phyloP scores from a whole-genome alignment of 2,797 vertebrate genomes.

The Sebastes elongatus region DNA sequence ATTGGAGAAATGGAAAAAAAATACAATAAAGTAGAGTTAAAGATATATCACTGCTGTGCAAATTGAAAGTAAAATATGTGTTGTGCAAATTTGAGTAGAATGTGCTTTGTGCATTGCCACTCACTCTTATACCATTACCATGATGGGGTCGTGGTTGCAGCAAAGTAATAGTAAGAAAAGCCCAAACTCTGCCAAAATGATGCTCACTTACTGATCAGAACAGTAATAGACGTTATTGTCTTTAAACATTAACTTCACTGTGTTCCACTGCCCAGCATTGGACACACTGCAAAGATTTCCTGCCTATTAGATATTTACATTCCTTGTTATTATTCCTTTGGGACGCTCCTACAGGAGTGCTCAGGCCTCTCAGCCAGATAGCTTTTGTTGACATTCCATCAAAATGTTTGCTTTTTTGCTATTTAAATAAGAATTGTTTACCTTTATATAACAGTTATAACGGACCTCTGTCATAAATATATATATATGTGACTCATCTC shows the following conservation, averaged over 20 bases:
- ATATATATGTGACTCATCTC: neutral
- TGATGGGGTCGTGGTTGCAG: neutral
- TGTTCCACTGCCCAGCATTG: neutral
- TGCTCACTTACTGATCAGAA: neutral
- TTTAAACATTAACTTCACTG: neutral
- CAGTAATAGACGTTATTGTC: neutral
- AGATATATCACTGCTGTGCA: too few species aligned
- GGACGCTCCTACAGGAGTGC: neutral
- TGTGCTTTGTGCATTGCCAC: neutral
- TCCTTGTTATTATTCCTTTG: neutral
- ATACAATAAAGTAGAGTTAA: too few species aligned
- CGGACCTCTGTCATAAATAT: neutral
- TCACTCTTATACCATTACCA: neutral
- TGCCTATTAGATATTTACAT: neutral
- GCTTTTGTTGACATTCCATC: neutral
- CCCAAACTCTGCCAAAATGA: neutral
- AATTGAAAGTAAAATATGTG: too few species aligned
- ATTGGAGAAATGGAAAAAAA: too few species aligned
- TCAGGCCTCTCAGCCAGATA: neutral
- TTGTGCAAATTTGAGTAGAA: too few species aligned
- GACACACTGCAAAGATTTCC: neutral
- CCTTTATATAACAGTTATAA: neutral
- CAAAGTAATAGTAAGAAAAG: neutral
- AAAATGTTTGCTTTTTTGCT: neutral
- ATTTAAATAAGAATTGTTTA: neutral